Conservation (phyloP, 2,113 vertebrate species). For the Pygathrix nemaeus region DNA sequence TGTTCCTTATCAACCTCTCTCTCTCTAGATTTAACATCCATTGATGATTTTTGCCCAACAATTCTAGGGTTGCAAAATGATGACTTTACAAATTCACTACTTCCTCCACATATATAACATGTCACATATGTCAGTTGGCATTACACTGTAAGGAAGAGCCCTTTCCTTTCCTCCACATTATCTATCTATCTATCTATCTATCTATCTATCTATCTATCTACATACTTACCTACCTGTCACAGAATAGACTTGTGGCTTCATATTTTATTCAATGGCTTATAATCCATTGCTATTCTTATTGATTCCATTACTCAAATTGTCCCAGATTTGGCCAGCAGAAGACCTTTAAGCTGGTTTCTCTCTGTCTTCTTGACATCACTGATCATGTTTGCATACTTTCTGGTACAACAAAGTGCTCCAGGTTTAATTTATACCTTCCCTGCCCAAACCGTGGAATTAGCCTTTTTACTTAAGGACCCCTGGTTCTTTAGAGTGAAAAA, state of each 20-base stretch:
- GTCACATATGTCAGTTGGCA: background rate
- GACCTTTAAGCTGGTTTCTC: background rate
- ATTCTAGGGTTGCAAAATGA: background rate
- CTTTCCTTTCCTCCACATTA: background rate
- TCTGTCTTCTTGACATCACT: slow-evolving; percentile 15
- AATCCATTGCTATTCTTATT: background rate
- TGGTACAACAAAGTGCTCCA: slow-evolving; percentile 26
- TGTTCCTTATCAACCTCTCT: background rate
- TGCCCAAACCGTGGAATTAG: background rate
- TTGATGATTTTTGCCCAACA: background rate
- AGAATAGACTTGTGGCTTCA: background rate
- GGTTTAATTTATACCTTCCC: background rate
- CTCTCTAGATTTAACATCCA: background rate
- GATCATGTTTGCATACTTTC: slow-evolving; percentile 4
- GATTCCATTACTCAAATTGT: background rate
- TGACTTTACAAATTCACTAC: background rate
- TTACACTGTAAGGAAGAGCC: background rate
- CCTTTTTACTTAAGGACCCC: background rate
- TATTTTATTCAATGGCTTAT: background rate
- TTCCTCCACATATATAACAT: background rate
- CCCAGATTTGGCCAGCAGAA: background rate
- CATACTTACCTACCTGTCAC: background rate
- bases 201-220: background rate
- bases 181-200: background rate
- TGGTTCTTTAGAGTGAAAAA: background rate